Base-by-base conservation (phyloP, 2,113 vertebrate species). In the Pollimyrus isidori region DNA sequence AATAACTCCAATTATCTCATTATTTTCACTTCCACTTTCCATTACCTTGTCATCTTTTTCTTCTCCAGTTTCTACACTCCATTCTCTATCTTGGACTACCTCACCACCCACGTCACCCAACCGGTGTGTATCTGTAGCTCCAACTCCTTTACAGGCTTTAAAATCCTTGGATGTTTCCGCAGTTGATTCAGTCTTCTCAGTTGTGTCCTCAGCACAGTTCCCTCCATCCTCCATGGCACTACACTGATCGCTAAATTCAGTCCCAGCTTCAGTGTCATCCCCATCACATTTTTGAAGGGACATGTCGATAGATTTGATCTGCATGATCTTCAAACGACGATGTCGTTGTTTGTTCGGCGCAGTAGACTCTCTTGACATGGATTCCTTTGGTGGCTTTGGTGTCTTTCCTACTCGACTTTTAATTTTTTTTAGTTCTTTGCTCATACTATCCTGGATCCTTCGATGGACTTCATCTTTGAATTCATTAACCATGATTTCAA, bases 401-500 rank as follows among this genome's bases (percentile, higher is more conserved):
- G 0, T 88, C 1, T 50, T 92, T 21, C 94, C 96, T 0, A 90
- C 93, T 83, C 92, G 91, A 49, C 91, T 89, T 92, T 91, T 94
- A 62, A 98, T 94, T 93, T 97, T 97, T 62, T 49, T 95, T 39
- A 98, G 13, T 90, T 99, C 98, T 56, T 92, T 96, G 39, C 96
- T 82, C 4, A 97, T 95, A 90, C 97, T 97, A 73, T 30, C 93
- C 86, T 96, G 96, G 91, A 99, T 97, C 92, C 96, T 93, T 90
- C 86, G 95, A 21, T 95, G 94, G 87, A 99, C 93, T 5, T 98
- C 97, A n/a, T 94, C 93, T 94, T 95, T 95, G 53, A 99, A 92
- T 91, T 99, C 97, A 0, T 90, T 91, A 85, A 97, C 97, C 96
- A 98, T 97, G 49, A 89, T 90, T 80, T 99, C 96, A 90, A 97